Evolutionary conservation across 2,797 vertebrate genomes (phyloP), one percentile per base, ranked within the genome.

Genomic region (Darevskia mixta): DNA sequence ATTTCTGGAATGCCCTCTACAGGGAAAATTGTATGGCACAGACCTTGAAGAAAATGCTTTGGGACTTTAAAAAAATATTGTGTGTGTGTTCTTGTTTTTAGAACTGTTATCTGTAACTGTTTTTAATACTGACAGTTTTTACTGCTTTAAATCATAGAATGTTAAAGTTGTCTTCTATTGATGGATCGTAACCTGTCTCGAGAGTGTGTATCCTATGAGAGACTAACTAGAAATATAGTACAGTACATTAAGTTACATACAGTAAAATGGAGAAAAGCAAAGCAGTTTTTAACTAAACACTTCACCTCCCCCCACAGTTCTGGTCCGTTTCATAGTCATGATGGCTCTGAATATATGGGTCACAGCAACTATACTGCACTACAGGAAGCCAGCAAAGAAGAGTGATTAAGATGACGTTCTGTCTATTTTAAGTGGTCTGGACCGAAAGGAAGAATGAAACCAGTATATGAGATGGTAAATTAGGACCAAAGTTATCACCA

Each of bases 321-420:
- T 99, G 91, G 90, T 97, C 86, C 98, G 98, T 67, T 99, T 98
- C 89, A 88, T 98, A 66, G 92, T 92, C 92, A 98, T 98, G 97
- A 94, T 98, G 32, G 84, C 96, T 93, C 96, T 99, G 94, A 99
- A 99, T 87, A 55, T 97, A 69, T 99, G 98, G 98, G 98, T 99
- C 88, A 97, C 98, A 49, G 94, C 96, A 82, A 98, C 98, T 1
- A 94, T 98, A 27, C 90, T 98, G 86, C 95, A 95, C 94, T 99
- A 99, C 97, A 97, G 92, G 91, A 97, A 94, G 95, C 87, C 93
- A 3, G 79, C 58, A 9, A 95, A 95, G 93, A 99, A 98, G 93
- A 95, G 95, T 1, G 97, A 98, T 78, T 99, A 96, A 93, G 61
- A 93, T 87, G 92, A 95, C 1, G 18, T 7, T 72, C 58, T 35